Evolutionary conservation across 2,888 invertebrate genomes (phyloP), one percentile per base, ranked within the genome.

Genomic region (Halictus quadricinctus): DNA sequence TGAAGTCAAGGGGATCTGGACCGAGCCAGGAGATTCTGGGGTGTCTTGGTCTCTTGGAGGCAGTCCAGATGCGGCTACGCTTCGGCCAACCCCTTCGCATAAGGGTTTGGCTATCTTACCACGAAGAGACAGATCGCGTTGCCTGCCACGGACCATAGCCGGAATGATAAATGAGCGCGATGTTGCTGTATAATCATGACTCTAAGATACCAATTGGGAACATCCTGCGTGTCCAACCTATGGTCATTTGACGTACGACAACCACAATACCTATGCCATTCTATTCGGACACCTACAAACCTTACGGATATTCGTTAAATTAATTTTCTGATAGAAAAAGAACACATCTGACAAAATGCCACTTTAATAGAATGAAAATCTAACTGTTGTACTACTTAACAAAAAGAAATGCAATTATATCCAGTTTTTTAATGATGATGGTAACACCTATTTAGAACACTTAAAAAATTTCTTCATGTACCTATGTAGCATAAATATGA

Each of bases 41-140:
- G 91, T 92, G 91, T 92, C 90, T 91, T 91, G 92, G 89, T 91
- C 92, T 93, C 90, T 93, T 93, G 93, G 93, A 93, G 93, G 91
- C 92, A 90, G 91, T 93, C 93, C 93, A 93, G 93, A 92, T 91
- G 92, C 90, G 91, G 90, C 88, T 91, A 88, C 88, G 87, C 90
- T 89, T 79, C 83, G 85, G 80, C 87, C 87, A 85, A 88, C 88
- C 83, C 87, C 75, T 88, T 86, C 90, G 88, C 88, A 90, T 91
- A 93, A 91, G 92, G 92, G 92, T 91, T 92, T 91, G 93, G 93
- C 91, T 92, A 92, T 93, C 93, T 93, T 92, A 93, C 93, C 93
- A 80, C 93, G 90, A 92, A 89, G 92, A 92, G 93, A 93, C 93
- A 92, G 93, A 93, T 93, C 92, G 92, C 91, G 90, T 90, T 89